Base-by-base conservation (phyloP, 1,140 invertebrate species). In the Bombus waltoni region DNA sequence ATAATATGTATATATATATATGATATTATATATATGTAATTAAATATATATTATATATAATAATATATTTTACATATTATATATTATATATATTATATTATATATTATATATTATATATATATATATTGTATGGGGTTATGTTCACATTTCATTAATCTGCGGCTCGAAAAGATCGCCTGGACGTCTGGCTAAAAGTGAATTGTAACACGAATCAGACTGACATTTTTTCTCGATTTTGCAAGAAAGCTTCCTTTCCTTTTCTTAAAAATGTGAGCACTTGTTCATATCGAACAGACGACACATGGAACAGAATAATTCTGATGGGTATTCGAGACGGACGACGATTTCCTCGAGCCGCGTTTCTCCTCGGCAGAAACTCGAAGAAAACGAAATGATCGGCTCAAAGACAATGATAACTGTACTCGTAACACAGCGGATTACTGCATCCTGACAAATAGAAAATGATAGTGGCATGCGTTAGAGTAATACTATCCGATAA, bases 81-180 rank as follows among this genome's bases (percentile, higher is more conserved):
- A 53, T 53, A 53, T 53, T 76, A 86, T 86, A 72, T 88, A 76
- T 70, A 81, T 18, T 47, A 47, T 47, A 47, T 6, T 47, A 47
- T 53, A 53, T 53, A 53, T 53, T 76, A 57, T 85, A 82, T 85
- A 75, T 53, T 66, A 82, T 84, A 77, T 73, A 86, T 91, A 89
- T 93, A 92, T 89, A 92, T 92, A 93, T 92, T 88, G 87, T 89
- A 90, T 91, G 87, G 81, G 88, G 82, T 79, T 90, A 87, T 87
- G 81, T 77, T 84, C 84, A 85, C 59, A 74, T 85, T 65, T 78
- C 89, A 72, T 85, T 82, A 70, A 65, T 42, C 18, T n/a, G 70
- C 82, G 76, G 38, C 88, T n/a, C 87, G 68, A 68, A 66, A 47
- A 70, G 73, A 89, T 79, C 75, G 71, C 22, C 25, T 38, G 53